Conservation (phyloP, 2,113 vertebrate genomes). For the Sebastes schlegelii region DNA sequence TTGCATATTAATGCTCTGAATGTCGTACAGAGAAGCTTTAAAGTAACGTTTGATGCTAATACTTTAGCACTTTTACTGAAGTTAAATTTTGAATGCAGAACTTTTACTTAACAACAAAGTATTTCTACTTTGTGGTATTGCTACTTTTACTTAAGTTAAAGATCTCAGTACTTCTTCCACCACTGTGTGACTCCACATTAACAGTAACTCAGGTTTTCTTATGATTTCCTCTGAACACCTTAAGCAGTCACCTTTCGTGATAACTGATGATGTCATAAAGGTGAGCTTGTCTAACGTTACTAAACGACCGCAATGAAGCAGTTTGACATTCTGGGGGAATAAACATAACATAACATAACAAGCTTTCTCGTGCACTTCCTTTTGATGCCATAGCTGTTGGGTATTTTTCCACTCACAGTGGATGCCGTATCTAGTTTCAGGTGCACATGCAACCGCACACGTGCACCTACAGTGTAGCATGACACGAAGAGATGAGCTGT, state of each 20-base stretch:
- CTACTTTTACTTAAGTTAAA: background rate
- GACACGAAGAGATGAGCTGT: slow-evolving; percentile 4
- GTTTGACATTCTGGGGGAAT: slow-evolving; percentile 16
- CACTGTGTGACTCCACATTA: background rate
- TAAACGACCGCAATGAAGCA: slow-evolving; percentile 12
- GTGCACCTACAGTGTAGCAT: slow-evolving; percentile 8
- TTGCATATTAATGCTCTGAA: too few relatives aligned
- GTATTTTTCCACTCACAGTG: slow-evolving; percentile 55
- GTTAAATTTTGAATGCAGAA: background rate
- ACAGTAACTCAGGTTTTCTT: slow-evolving; percentile 1
- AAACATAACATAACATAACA: slow-evolving; percentile 1
- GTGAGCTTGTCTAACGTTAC: slow-evolving; percentile 26
- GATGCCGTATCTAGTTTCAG: slow-evolving; percentile 48
- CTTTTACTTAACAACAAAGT: background rate
- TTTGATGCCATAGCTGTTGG: slow-evolving; percentile 35
- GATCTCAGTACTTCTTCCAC: background rate
- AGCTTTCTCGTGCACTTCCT: slow-evolving; percentile 25
- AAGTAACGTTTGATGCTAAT: background rate
- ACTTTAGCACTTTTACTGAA: background rate
- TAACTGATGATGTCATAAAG: slow-evolving; percentile 20
- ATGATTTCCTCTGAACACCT: slow-evolving; percentile 7
- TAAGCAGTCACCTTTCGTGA: background rate
- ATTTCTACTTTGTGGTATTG: background rate
- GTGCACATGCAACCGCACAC: slow-evolving; percentile 47
- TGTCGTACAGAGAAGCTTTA: background rate